Percentiles rank a stretch among this genome's conserved stretches.
These are phyloP conservation scores for Augochlorella aurata DNA, from an alignment of 2,888 invertebrate species.

Conservation along the genomic window DNA sequence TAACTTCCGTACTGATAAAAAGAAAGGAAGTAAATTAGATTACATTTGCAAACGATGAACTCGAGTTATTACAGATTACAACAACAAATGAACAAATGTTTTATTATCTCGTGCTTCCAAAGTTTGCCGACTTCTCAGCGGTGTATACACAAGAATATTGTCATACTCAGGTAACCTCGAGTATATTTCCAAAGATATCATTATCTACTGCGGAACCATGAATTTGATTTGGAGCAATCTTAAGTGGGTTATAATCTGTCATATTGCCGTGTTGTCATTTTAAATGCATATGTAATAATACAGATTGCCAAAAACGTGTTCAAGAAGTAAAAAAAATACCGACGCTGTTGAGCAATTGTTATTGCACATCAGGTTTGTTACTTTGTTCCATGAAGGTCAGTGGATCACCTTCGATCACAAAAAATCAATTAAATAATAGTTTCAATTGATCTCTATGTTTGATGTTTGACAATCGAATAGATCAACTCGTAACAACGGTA, in stretches of 20 bases:
- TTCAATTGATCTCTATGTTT: not conserved
- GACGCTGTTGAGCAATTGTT: not conserved
- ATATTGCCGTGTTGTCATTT: not conserved
- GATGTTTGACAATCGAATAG: not conserved
- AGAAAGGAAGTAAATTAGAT: not conserved
- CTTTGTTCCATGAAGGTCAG: not conserved
- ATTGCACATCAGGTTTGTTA: not conserved
- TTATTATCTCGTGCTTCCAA: not conserved
- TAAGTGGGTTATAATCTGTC: not conserved
- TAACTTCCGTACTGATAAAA: not conserved
- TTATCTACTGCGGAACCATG: conserved; percentile 4
- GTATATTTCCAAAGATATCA: not conserved
- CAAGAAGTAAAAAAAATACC: not conserved
- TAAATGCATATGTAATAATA: not conserved
- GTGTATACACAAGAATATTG: not conserved
- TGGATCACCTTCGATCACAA: not conserved
- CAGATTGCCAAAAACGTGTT: not conserved
- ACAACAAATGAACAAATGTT: not conserved
- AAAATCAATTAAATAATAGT: not conserved
- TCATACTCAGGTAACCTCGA: not conserved
- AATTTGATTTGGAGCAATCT: not conserved
- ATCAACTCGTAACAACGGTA: no score
- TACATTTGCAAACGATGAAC: not conserved
- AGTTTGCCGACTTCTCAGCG: not conserved
- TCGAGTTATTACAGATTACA: not conserved